phyloP scores from a whole-genome alignment of 2,888 invertebrate species.

The Chrysolina americana region DNA sequence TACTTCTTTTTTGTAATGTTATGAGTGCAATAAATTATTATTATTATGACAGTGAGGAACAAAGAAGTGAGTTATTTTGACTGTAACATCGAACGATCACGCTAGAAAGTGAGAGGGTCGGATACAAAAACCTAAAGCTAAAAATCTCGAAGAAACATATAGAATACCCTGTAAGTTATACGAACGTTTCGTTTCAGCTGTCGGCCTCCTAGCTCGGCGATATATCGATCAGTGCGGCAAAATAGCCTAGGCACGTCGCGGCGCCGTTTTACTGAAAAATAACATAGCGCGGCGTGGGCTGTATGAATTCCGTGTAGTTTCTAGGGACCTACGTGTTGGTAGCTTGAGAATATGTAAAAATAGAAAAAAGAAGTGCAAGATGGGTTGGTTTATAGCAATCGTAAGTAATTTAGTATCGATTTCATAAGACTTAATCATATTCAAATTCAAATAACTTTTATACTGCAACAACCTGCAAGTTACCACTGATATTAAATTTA shows the following conservation, averaged over 20 bases:
- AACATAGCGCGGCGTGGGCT: slow-evolving; percentile 19
- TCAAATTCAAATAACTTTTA: too few relatives aligned
- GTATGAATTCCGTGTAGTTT: neutral
- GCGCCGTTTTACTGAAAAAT: slow-evolving; percentile 6
- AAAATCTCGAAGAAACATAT: too few relatives aligned
- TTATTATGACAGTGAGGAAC: too few relatives aligned
- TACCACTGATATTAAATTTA: too few relatives aligned
- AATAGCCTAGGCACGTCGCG: slow-evolving; percentile 19
- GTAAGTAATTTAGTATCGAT: neutral
- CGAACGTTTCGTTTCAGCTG: neutral
- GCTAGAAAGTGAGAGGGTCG: too few relatives aligned
- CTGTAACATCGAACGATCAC: too few relatives aligned
- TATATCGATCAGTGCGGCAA: slow-evolving; percentile 28
- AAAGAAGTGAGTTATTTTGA: too few relatives aligned
- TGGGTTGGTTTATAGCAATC: neutral
- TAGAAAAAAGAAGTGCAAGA: neutral
- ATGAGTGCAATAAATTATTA: too few relatives aligned
- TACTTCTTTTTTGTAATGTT: too few relatives aligned
- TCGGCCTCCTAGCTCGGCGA: neutral
- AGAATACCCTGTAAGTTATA: neutral
- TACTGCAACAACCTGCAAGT: too few relatives aligned
- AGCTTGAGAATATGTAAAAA: neutral
- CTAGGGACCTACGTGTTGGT: slow-evolving; percentile 2
- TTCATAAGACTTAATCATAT: too few relatives aligned
- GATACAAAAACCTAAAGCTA: too few relatives aligned